phyloP scores from a whole-genome alignment of 2,113 vertebrate genomes.

The Syrrhaptes paradoxus region DNA sequence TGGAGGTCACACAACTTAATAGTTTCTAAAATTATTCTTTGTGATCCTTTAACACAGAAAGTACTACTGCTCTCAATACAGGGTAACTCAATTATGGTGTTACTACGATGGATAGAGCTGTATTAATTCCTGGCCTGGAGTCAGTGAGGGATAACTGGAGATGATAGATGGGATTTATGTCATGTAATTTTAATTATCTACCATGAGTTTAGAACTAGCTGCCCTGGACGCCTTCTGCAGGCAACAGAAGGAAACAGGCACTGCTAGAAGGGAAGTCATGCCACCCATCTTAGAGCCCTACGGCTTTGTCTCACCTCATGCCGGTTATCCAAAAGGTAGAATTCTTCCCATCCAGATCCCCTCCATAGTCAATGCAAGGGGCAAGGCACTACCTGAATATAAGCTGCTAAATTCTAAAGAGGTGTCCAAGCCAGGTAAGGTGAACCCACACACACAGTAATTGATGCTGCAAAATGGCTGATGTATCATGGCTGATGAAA shows the following conservation, averaged over 20 bases:
- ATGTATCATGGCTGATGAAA: not conserved
- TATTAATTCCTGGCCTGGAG: slow-evolving; percentile 46
- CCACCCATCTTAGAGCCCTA: not conserved
- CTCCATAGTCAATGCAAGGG: not conserved
- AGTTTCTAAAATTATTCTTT: slow-evolving; percentile 64
- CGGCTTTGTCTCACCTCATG: not conserved
- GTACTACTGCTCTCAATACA: slow-evolving; percentile 37
- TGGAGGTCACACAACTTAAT: slow-evolving; percentile 59
- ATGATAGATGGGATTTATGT: slow-evolving; percentile 7
- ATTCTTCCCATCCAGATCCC: not conserved
- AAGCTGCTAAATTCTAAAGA: not conserved
- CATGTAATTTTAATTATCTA: not conserved
- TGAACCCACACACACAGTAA: not conserved
- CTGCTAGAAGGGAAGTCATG: not conserved
- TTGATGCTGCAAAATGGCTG: not conserved
- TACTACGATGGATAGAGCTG: not conserved
- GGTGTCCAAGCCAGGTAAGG: not conserved
- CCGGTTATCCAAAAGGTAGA: not conserved
- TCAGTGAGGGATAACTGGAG: not conserved
- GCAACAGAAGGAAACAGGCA: not conserved
- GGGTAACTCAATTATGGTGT: slow-evolving; percentile 29
- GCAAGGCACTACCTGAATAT: not conserved
- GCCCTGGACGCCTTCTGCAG: not conserved
- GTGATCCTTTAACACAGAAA: slow-evolving; percentile 42
- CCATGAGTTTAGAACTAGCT: not conserved